A percentile compares a stretch with the other conserved stretches of the same genome.
Conservation (phyloP, 2,797 vertebrate genomes). For the Cetoscarus ocellatus region DNA sequence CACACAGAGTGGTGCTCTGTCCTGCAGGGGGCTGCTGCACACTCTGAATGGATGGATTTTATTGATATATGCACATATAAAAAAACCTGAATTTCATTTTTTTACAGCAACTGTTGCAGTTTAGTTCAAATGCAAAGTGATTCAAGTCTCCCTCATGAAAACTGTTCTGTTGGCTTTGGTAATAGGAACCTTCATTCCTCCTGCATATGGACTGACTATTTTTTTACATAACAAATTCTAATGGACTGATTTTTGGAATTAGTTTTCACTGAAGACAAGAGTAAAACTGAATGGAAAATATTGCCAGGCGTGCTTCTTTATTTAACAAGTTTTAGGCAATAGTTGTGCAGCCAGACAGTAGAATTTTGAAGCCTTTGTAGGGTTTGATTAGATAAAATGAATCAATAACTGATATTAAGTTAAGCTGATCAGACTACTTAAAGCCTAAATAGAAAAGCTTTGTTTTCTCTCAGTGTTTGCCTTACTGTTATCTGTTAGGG, state of each 20-base stretch:
- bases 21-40: slow-evolving; percentile 26
- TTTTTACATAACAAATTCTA: not conserved
- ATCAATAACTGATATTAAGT: not conserved
- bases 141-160: slow-evolving; percentile 6
- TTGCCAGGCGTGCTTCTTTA: not conserved
- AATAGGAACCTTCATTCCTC: not conserved
- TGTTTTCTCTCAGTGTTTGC: too few relatives aligned
- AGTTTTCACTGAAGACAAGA: slow-evolving; percentile 2
- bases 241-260: slow-evolving; percentile 8
- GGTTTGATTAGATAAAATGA: slow-evolving; percentile 22
- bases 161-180: slow-evolving; percentile 11
- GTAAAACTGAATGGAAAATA: slow-evolving; percentile 9
- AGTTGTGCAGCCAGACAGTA: not conserved
- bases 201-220: slow-evolving; percentile 2
- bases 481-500: too few relatives aligned
- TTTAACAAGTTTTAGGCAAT: slow-evolving; percentile 2
- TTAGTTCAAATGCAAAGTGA: slow-evolving; percentile 7
- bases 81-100: slow-evolving; percentile 22
- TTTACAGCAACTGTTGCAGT: slow-evolving; percentile 1
- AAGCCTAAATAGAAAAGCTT: not conserved
- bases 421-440: not conserved
- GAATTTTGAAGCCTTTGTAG: not conserved
- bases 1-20: slow-evolving; percentile 54
- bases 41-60: slow-evolving; percentile 1
- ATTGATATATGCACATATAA: slow-evolving; percentile 19